phyloP scores from a whole-genome alignment of 2,113 vertebrate genomes.

The Elgaria multicarinata region DNA sequence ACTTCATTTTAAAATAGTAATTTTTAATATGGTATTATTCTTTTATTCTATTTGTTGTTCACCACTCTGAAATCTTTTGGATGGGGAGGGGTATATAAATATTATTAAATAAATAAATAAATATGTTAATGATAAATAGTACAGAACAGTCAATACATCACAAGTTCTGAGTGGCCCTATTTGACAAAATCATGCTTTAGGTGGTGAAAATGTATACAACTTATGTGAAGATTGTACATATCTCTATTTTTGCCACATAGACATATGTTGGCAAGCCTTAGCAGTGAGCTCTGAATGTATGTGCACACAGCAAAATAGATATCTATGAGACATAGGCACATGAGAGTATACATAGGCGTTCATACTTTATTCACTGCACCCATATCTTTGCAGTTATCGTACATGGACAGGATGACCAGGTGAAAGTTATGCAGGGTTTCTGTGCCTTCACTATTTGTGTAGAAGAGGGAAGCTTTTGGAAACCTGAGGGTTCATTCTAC shows the following conservation, averaged over 20 bases:
- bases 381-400: neutral
- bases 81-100: too few species aligned
- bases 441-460: neutral
- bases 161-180: too few species aligned
- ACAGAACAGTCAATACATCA: neutral
- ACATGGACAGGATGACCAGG: neutral
- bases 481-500: slow-evolving; percentile 31
- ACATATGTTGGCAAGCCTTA: neutral
- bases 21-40: too few species aligned
- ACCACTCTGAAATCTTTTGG: too few species aligned
- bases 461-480: slow-evolving; percentile 5
- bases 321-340: neutral
- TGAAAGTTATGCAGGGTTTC: neutral
- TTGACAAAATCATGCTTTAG: neutral
- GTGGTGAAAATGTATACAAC: neutral
- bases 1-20: too few species aligned
- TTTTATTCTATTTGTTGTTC: too few species aligned
- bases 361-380: neutral
- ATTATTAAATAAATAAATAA: too few species aligned
- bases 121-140: too few species aligned
- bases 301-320: neutral
- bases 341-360: neutral
- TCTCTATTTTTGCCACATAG: neutral
- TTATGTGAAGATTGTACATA: neutral
- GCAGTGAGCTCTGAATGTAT: neutral